phyloP scores from a whole-genome alignment of 2,888 invertebrate species.

The Drosophila suboccidentalis region DNA sequence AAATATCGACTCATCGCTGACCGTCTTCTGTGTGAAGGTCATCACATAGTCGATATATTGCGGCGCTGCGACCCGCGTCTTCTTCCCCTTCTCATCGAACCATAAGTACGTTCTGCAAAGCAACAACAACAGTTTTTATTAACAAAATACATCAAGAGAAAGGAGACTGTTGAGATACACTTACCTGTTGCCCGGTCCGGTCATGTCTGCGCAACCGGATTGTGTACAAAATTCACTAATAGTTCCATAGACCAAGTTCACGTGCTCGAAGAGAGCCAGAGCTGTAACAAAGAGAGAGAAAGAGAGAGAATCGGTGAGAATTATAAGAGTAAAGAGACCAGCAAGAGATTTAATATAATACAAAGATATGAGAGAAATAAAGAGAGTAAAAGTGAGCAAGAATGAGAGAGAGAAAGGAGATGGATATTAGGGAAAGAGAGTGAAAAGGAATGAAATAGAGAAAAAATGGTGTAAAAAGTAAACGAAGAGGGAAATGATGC shows the following conservation, averaged over 20 bases:
- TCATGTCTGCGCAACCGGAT: constrained; percentile 98
- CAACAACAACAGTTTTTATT: no score
- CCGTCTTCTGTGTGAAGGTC: constrained; percentile 98
- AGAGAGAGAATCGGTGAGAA: neutral
- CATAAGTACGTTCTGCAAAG: constrained; percentile 95
- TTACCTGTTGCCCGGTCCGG: constrained; percentile 97
- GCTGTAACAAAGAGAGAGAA: constrained; percentile 88
- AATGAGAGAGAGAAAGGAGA: no score
- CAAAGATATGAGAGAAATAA: neutral
- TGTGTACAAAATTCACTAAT: constrained; percentile 99
- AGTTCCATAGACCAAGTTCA: constrained; percentile 99
- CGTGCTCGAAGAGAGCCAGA: constrained; percentile 99
- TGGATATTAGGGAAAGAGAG: no score
- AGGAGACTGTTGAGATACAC: no score
- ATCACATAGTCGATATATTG: constrained; percentile 99
- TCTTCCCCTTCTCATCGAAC: constrained; percentile 99
- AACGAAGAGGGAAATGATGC: no score
- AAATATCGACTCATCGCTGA: constrained; percentile 98
- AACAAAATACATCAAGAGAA: no score
- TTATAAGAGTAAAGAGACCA: neutral
- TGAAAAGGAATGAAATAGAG: no score
- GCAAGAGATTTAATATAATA: neutral
- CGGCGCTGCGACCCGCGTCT: constrained; percentile 97
- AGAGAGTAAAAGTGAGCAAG: no score
- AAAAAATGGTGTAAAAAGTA: no score